Conservation (phyloP, 2,888 invertebrate genomes). For the Pedicia rivosa region DNA sequence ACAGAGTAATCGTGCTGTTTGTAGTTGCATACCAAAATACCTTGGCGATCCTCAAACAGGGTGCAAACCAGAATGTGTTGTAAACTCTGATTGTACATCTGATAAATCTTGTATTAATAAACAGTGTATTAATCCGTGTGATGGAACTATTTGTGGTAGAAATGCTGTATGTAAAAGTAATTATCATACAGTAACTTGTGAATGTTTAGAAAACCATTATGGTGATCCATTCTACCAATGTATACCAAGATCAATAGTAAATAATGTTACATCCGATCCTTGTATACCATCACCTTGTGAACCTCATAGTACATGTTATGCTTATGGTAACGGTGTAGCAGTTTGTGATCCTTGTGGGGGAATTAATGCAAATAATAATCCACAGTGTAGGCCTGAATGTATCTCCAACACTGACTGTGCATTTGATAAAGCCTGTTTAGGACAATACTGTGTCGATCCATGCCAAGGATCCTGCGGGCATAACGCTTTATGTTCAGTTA, state of each 20-base stretch:
- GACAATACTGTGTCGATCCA: conserved; percentile 58
- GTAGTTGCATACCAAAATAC: conserved; percentile 60
- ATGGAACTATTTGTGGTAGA: conserved; percentile 57
- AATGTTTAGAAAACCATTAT: conserved; percentile 57
- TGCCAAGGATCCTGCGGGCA: conserved; percentile 67
- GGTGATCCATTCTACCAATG: conserved; percentile 72
- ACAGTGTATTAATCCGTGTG: conserved; percentile 60
- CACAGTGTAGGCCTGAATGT: conserved; percentile 69
- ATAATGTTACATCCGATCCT: conserved; percentile 47
- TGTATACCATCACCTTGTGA: conserved; percentile 68
- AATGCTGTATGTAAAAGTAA: conserved; percentile 64
- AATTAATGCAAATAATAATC: conserved; percentile 47
- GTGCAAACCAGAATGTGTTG: conserved; percentile 63
- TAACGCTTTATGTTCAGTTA: conserved; percentile 52
- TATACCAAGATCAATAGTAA: conserved; percentile 35
- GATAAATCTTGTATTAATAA: conserved; percentile 60
- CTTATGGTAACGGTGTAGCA: conserved; percentile 57
- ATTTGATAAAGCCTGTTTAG: conserved; percentile 58
- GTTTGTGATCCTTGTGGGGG: conserved; percentile 64
- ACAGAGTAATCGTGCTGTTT: conserved; percentile 50
- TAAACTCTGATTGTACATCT: conserved; percentile 63
- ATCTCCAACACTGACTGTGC: conserved; percentile 64
- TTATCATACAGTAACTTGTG: conserved; percentile 70
- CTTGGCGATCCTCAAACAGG: conserved; percentile 63
- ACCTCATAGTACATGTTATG: conserved; percentile 46